Evolutionary conservation across 2,797 vertebrate genomes (phyloP).

Genomic region (Gallinago nigripennis): DNA sequence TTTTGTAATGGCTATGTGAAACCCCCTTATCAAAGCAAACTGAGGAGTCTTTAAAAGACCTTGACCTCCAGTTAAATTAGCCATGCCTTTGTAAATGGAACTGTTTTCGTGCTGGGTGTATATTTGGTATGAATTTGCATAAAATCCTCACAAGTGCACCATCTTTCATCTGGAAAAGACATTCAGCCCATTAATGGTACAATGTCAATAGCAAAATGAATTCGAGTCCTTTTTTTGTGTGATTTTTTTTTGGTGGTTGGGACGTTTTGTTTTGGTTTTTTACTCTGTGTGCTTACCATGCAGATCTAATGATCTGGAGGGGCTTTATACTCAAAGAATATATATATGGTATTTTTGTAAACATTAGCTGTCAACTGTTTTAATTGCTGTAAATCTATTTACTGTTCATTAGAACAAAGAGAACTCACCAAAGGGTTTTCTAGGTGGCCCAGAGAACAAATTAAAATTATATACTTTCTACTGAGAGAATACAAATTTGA

Average conservation of each 20-base stretch:
- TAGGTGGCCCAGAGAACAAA: neutral
- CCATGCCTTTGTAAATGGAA: neutral
- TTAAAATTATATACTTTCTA: neutral
- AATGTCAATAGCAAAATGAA: neutral
- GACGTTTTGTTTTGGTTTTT: neutral
- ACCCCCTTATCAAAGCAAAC: neutral
- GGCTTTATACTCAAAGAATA: neutral
- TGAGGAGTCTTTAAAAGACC: neutral
- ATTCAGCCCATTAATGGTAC: neutral
- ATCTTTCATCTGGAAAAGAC: neutral
- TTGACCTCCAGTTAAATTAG: neutral
- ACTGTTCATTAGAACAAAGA: neutral
- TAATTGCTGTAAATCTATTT: neutral
- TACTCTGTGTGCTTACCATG: neutral
- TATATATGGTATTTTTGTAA: neutral
- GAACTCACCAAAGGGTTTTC: neutral
- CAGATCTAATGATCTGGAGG: neutral
- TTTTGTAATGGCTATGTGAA: neutral
- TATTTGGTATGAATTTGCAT: neutral
- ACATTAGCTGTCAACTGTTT: neutral
- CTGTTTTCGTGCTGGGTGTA: neutral
- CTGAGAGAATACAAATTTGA: neutral
- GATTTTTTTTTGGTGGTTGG: neutral
- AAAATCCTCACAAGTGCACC: neutral
- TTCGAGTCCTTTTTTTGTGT: neutral